These are phyloP conservation scores for Rallus limicola DNA, from an alignment of 2,113 vertebrate species.

Conservation along the genomic window DNA sequence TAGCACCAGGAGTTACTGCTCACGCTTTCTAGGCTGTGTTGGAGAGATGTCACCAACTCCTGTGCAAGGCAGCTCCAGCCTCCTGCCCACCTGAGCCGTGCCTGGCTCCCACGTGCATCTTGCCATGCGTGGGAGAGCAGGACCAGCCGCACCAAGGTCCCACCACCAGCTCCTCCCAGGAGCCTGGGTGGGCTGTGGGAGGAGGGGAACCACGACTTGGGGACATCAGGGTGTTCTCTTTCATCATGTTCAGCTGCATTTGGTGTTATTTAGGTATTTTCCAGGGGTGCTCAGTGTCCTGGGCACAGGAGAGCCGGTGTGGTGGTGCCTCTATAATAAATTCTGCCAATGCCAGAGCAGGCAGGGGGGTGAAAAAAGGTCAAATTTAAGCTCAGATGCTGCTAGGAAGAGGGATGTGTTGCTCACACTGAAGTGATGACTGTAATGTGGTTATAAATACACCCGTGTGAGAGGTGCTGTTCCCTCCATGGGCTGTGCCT, in stretches of 20 bases:
- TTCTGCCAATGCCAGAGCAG: neutral
- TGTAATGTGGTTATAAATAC: neutral
- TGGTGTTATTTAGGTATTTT: neutral
- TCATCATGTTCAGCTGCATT: neutral
- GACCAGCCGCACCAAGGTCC: neutral
- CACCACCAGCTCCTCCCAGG: neutral
- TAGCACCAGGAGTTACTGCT: neutral
- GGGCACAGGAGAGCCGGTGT: neutral
- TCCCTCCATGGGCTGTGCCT: neutral
- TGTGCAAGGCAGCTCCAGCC: neutral
- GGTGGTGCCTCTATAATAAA: neutral
- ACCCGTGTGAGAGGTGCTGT: neutral
- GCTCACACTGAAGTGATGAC: neutral
- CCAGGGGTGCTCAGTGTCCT: neutral
- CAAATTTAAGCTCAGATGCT: neutral
- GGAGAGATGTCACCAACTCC: neutral
- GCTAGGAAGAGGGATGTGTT: neutral
- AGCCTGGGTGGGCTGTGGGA: accelerated
- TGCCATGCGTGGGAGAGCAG: accelerated
- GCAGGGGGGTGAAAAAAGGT: neutral
- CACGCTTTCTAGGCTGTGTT: neutral
- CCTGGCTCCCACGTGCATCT: neutral
- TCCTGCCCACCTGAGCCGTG: neutral
- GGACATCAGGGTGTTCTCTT: accelerated
- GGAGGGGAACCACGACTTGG: neutral